Base-by-base conservation (phyloP, 2,888 invertebrate species). In the Andrena bicolor region DNA sequence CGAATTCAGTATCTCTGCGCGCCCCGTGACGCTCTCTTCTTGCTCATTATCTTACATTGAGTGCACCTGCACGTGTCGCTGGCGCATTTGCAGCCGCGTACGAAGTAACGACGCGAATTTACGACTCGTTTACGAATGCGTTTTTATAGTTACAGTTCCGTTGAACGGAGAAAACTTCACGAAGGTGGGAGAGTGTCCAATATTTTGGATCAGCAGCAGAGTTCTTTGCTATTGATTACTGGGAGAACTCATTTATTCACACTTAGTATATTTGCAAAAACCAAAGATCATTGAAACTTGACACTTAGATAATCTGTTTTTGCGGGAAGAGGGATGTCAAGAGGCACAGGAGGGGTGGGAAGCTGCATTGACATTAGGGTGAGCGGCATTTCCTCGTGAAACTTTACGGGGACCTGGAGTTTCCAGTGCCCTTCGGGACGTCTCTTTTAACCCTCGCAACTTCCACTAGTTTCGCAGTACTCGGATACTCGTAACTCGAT, bases 321-420 rank as follows among this genome's bases (percentile, higher is more conserved):
- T 60, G 30, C 10, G 16, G 48, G 23, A 41, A 58, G 23, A 23
- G 58, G 32, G 7, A 56, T n/a, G 48, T 20, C 70, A 60, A 48
- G 26, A 35, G 35, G 3, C 35, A 6, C 69, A 2, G 10, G 23
- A 41, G 3, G 49, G 60, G 64, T 28, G 32, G 56, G 60, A 58
- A 64, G 56, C 23, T 49, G 70, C 53, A 51, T 61, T 30, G 69
- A 63, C 35, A 76, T 76, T 64, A 66, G 32, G 78, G 76, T 66
- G 80, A 80, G 82, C 76, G 77, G 85, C 84, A 56, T 60, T 72
- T 80, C 74, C 66, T 88, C 79, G 78, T 7, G 86, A 84, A 90
- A 89, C 79, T 83, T 81, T 48, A 68, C 69, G 63, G 89, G 88
- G 87, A 84, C 76, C 84, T 87, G 76, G 85, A 90, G 90, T 88